A percentile compares a stretch with the other conserved stretches of the same genome.
Evolutionary conservation across 2,797 vertebrate genomes (phyloP).

Genomic region (Hypotaenidia philippensis): DNA sequence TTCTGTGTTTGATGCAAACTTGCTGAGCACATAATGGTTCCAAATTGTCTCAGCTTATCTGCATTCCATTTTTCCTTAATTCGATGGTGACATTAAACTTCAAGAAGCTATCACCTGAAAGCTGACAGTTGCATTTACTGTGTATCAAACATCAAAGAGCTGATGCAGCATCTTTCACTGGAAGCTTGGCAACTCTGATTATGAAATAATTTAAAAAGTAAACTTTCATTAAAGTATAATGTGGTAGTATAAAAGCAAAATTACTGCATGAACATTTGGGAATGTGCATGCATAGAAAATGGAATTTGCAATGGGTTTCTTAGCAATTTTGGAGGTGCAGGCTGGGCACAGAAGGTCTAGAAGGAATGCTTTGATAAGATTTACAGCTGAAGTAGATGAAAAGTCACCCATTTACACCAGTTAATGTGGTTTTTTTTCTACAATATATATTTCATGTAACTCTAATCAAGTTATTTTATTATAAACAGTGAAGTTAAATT

Average conservation of each 20-base stretch:
- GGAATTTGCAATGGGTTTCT: not conserved
- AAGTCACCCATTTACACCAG: not conserved
- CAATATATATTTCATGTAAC: not conserved
- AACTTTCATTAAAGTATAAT: slow-evolving; percentile 29
- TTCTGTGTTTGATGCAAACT: slow-evolving; percentile 25
- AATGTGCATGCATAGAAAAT: not conserved
- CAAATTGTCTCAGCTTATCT: slow-evolving; percentile 34
- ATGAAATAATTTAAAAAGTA: slow-evolving; percentile 29
- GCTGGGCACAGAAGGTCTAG: not conserved
- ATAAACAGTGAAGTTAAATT: not conserved
- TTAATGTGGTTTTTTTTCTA: not conserved
- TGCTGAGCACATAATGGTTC: not conserved
- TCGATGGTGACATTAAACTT: not conserved
- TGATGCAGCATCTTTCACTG: slow-evolving; percentile 33
- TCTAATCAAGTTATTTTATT: not conserved
- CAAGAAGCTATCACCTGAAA: slow-evolving; percentile 26
- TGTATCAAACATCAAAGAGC: not conserved
- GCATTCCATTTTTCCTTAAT: not conserved
- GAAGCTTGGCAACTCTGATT: slow-evolving; percentile 28
- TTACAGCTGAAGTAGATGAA: not conserved
- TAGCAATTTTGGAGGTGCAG: not conserved
- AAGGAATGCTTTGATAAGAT: not conserved
- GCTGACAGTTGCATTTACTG: slow-evolving; percentile 17
- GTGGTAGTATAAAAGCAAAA: not conserved
- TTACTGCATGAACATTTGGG: not conserved